Evolutionary conservation across 2,113 vertebrate species (phyloP), one percentile per base, ranked within the genome.

Genomic region (Hyaena hyaena): DNA sequence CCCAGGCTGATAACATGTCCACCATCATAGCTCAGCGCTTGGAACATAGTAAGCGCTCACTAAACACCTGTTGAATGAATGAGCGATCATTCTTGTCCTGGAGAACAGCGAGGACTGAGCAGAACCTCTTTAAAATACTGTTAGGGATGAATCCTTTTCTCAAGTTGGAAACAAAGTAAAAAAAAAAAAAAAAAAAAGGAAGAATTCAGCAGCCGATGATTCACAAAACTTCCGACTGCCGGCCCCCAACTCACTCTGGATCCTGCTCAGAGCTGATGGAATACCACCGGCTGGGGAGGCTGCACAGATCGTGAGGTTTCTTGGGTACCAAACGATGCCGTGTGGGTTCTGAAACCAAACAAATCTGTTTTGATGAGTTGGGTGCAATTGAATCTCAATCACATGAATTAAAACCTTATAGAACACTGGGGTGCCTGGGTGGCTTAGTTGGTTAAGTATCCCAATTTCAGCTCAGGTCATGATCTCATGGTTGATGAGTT

Each of bases 91-190:
- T 28, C 28, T 58, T 28, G 73, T 93, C 93, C 63, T 6, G 0
- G 53, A 68, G 45, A 90, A 66, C 5, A 73, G 71, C 74, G 81
- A 85, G 58, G 8, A 39, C 16, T 10, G 76, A 65, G 50, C 73
- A 81, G 82, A 94, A 66, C 12, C 66, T 58, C 58, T 83, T 80
- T 48, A 19, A 81, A 71, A 85, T 33, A 31, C 58, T 50, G 21
- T 55, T 50, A 65, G 87, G 66, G 86, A 91, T 55, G 55, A 23
- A n/a, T 79, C 76, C 63, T 93, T 90, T 61, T 48, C 77, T 76
- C 71, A 17, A 50, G 7, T 10, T 93, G 77, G 74, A 87, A 76
- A 92, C 58, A 33, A 89, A 83, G 58, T 50, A 82, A 10, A 93
- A 58, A 80, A 71, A 24, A 12, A 23, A 24, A 12, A 23, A 58